Conservation (phyloP, 2,888 invertebrate genomes). For the Scrobipalpa atriplicella region DNA sequence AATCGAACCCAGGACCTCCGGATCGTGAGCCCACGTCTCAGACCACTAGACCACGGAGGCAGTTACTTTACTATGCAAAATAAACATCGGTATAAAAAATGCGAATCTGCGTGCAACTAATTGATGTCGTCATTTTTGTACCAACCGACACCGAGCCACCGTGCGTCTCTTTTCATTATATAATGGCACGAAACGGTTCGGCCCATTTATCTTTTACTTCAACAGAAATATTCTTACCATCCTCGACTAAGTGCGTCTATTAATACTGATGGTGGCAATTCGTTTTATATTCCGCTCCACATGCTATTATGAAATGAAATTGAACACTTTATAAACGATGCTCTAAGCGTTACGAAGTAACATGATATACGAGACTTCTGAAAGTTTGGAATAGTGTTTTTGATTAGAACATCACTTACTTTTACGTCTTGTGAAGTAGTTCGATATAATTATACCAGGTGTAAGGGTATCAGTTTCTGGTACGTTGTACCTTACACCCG, state of each 20-base stretch:
- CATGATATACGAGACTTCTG: background rate
- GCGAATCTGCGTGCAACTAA: constrained; percentile 62
- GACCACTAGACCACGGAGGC: too few species aligned
- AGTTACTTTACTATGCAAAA: background rate
- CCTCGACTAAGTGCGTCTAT: constrained; percentile 48
- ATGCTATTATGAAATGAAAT: constrained; percentile 41
- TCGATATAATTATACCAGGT: background rate
- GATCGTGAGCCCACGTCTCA: too few species aligned
- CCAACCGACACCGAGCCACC: constrained; percentile 37
- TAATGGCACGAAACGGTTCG: constrained; percentile 48
- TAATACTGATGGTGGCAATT: constrained; percentile 54
- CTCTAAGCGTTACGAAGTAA: background rate
- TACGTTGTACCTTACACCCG: too few species aligned
- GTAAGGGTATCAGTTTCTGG: too few species aligned
- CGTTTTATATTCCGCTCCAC: constrained; percentile 52
- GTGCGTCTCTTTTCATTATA: constrained; percentile 52
- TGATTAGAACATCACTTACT: background rate
- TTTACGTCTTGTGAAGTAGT: too few species aligned
- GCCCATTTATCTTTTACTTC: constrained; percentile 49
- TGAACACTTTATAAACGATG: constrained; percentile 11
- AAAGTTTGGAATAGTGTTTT: background rate
- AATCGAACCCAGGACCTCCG: too few species aligned
- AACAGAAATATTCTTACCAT: constrained; percentile 46
- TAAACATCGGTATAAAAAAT: background rate
- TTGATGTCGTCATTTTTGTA: constrained; percentile 76